Evolutionary conservation across 2,888 invertebrate species (phyloP).

Genomic region (Ormyrus nitidulus): DNA sequence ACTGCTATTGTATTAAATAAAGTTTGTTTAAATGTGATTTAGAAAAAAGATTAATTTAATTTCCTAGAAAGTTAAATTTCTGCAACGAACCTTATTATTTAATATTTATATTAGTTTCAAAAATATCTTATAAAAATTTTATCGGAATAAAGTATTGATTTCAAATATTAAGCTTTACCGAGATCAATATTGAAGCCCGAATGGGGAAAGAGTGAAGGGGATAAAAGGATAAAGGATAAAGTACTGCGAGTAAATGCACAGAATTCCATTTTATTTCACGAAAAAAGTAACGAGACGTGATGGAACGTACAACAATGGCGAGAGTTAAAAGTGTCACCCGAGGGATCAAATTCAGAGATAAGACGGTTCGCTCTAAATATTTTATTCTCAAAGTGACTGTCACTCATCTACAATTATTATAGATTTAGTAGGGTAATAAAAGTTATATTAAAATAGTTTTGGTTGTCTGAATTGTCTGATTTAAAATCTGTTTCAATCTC

Average conservation of each 20-base stretch:
- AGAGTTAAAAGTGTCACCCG: slow-evolving; percentile 2
- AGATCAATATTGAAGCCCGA: slow-evolving; percentile 10
- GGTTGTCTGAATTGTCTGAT: too few species aligned
- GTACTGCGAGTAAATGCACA: slow-evolving; percentile 10
- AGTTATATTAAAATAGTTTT: neutral
- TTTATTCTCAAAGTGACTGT: too few species aligned
- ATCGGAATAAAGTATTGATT: too few species aligned
- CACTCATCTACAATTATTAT: neutral
- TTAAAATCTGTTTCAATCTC: too few species aligned
- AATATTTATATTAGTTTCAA: too few species aligned
- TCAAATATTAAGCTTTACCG: neutral
- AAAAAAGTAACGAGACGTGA: slow-evolving; percentile 7
- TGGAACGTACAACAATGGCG: neutral
- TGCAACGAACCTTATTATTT: too few species aligned
- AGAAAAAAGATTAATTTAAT: too few species aligned
- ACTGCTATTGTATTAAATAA: too few species aligned
- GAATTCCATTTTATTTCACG: slow-evolving; percentile 17
- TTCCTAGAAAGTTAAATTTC: too few species aligned
- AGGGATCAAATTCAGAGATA: neutral
- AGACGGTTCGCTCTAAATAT: neutral
- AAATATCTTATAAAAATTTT: too few species aligned
- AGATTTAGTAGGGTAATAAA: neutral
- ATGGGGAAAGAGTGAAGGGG: neutral
- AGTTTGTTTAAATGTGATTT: too few species aligned
- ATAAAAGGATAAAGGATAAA: slow-evolving; percentile 30